phyloP scores from a whole-genome alignment of 1,140 invertebrate species.

The Heliothis subflexa region DNA sequence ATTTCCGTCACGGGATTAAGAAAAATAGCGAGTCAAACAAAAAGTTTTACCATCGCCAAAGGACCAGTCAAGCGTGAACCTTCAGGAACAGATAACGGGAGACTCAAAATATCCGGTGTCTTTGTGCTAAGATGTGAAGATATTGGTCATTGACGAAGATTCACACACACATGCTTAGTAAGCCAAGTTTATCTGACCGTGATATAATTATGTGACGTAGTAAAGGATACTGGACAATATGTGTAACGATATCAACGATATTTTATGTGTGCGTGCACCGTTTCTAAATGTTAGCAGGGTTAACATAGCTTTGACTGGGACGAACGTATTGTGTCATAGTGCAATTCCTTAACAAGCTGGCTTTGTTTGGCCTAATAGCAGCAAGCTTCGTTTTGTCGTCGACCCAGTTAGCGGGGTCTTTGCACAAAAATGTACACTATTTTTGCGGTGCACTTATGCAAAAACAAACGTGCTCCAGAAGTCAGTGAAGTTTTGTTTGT shows the following conservation, averaged over 20 bases:
- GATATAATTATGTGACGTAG: background rate
- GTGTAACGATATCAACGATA: too few species aligned
- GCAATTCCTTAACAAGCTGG: constrained; percentile 60
- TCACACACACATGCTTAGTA: background rate
- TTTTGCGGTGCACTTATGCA: constrained; percentile 67
- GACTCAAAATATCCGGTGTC: constrained; percentile 53
- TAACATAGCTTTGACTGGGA: background rate
- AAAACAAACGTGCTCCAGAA: constrained; percentile 68
- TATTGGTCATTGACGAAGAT: constrained; percentile 35
- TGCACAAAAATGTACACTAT: constrained; percentile 56
- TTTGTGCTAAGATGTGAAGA: constrained; percentile 43
- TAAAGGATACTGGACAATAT: background rate
- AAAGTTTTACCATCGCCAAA: constrained; percentile 60
- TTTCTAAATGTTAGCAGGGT: background rate
- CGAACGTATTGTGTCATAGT: constrained; percentile 19
- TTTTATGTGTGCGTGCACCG: background rate
- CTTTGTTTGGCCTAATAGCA: constrained; percentile 60
- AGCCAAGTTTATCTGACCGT: background rate
- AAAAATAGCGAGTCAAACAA: constrained; percentile 60
- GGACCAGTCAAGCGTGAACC: constrained; percentile 60
- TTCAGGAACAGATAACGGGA: constrained; percentile 60
- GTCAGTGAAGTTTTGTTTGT: constrained; percentile 48
- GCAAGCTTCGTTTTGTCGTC: constrained; percentile 54
- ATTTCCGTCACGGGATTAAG: constrained; percentile 60
- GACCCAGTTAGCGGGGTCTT: constrained; percentile 68